These are phyloP conservation scores for Sinhomidia bicolor DNA, from an alignment of 2,888 invertebrate species.

Conservation along the genomic window DNA sequence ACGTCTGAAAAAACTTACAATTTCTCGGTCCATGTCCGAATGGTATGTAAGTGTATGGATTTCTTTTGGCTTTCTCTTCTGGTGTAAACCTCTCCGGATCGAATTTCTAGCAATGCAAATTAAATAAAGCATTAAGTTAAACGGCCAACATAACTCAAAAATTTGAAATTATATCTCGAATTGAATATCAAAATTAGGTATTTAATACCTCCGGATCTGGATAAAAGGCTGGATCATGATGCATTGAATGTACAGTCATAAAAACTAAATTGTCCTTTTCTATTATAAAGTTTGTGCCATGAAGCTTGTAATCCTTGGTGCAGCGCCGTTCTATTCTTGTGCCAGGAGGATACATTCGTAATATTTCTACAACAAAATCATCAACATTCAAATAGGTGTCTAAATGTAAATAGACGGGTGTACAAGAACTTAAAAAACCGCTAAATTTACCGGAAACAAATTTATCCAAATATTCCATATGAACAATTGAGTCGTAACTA, in stretches of 20 bases:
- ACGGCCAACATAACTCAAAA: no score
- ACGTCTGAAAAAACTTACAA: constrained; percentile 51
- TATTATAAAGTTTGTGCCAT: constrained; percentile 50
- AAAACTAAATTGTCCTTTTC: constrained; percentile 58
- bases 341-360: constrained; percentile 69
- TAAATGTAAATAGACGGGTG: neutral
- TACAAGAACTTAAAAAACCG: neutral
- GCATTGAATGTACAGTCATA: constrained; percentile 65
- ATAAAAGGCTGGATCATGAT: constrained; percentile 67
- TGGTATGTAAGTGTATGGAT: constrained; percentile 74
- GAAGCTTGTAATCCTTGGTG: constrained; percentile 67
- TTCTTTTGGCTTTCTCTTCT: constrained; percentile 72
- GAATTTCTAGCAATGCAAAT: no score
- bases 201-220: constrained; percentile 73
- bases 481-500: constrained; percentile 68
- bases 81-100: constrained; percentile 72
- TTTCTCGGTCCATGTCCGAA: constrained; percentile 74
- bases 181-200: no score
- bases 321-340: constrained; percentile 64
- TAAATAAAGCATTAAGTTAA: no score
- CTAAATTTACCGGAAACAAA: constrained; percentile 72
- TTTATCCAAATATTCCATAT: constrained; percentile 77
- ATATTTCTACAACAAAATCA: constrained; percentile 54
- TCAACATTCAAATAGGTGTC: neutral
- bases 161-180: no score